Evolutionary conservation across 1,140 invertebrate species (phyloP), one percentile per base, ranked within the genome.

Genomic region (Brachionus sp.): DNA sequence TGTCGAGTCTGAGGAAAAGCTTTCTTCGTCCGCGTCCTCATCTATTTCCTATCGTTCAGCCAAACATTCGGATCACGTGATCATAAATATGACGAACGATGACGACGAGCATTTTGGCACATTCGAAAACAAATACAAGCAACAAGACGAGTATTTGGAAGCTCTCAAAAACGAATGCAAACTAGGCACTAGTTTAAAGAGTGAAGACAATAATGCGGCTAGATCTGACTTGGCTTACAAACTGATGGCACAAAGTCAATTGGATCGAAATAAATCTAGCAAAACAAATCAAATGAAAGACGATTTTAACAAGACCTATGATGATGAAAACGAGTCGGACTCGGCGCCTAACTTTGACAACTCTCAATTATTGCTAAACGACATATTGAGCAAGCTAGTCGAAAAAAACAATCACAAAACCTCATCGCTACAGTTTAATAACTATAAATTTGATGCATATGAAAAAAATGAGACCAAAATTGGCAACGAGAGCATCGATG

Each of bases 121-220:
- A 62, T 23, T 23, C 3, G 77, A 80, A 23, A 80, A 64, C 39
- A 80, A 80, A 37, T 80, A 80, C 33, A 29, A 62, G 25, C 46
- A 80, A 33, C 46, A 80, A 29, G 77, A 39, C 16, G 39, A 62
- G n/a, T 35, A 62, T 16, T 44, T 80, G 39, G 35, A 66, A 35
- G 57, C 25, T 2, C 25, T 80, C 6, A 42, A 80, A 37, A 44
- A 29, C 39, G 77, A 80, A 29, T 80, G 77, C 33, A 80, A 80
- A 37, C 12, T 29, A 9, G 77, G 77, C 12, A 16, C 33, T 42
- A 37, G n/a, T 25, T 10, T 29, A 3, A 50, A 42, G 1, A 57
- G 5, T 37, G 77, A 19, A 5, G 7, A 25, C 0, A 62, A 16
- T 4, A 16, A 19, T 39, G 77, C 50, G 12, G 35, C 39, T 10